These are phyloP conservation scores for Pseudochaenichthys georgianus DNA, from an alignment of 2,797 vertebrate species.

Conservation along the genomic window DNA sequence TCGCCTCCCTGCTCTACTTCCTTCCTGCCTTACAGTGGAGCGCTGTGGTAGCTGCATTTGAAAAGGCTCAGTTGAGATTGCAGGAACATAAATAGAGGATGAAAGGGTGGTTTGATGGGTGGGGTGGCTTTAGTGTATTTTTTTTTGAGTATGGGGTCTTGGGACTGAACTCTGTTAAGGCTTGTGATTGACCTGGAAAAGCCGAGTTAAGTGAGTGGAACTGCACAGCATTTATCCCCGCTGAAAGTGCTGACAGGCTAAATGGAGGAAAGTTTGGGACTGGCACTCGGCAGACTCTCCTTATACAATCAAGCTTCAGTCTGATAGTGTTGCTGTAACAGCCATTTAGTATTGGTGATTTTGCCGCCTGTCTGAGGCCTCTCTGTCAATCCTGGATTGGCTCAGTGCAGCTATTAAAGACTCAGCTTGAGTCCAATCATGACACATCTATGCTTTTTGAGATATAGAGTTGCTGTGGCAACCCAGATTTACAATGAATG, in stretches of 20 bases:
- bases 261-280: conserved; percentile 69
- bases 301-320: conserved; percentile 48
- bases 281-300: conserved; percentile 42
- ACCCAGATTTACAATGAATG: conserved; percentile 34
- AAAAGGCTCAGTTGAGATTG: conserved; percentile 72
- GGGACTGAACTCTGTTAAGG: conserved; percentile 72
- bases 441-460: conserved; percentile 41
- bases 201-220: conserved; percentile 81
- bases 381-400: conserved; percentile 50
- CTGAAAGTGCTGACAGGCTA: conserved; percentile 82
- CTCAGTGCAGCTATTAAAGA: conserved; percentile 53
- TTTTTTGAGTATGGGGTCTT: conserved; percentile 38
- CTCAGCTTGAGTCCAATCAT: conserved; percentile 49
- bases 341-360: conserved; percentile 39
- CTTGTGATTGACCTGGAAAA: conserved; percentile 83
- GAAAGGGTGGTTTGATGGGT: conserved; percentile 68
- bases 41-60: conserved; percentile 56
- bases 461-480: conserved; percentile 42
- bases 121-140: conserved; percentile 25
- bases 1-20: conserved; percentile 52
- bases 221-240: conserved; percentile 73
- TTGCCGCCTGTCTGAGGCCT: conserved; percentile 31
- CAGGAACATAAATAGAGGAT: conserved; percentile 72
- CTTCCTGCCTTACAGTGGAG: conserved; percentile 43
- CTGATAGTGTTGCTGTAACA: conserved; percentile 56